Conservation (phyloP, 2,888 invertebrate genomes). For the Stratiomys singularior region DNA sequence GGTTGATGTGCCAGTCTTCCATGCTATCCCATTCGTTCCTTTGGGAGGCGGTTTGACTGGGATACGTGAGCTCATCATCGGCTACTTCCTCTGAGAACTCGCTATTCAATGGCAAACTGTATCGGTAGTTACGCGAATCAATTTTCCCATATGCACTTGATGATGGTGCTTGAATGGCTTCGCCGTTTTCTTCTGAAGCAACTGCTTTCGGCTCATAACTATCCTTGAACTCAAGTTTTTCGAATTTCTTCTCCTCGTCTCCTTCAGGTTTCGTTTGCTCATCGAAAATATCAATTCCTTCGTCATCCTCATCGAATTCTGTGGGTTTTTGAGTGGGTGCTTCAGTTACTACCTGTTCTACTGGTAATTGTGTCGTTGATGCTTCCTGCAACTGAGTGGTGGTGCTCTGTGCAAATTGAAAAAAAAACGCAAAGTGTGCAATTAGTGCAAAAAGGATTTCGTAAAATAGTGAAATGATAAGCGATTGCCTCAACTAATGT, state of each 20-base stretch:
- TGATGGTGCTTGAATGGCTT: not conserved
- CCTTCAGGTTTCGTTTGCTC: constrained; percentile 46
- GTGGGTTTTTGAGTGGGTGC: not conserved
- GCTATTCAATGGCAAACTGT: constrained; percentile 2
- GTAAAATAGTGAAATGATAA: too few species aligned
- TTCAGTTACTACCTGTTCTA: not conserved
- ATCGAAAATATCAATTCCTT: not conserved
- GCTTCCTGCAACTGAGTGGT: constrained; percentile 28
- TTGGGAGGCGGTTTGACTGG: constrained; percentile 56
- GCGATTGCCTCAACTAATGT: too few species aligned
- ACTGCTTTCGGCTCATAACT: not conserved
- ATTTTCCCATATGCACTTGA: not conserved
- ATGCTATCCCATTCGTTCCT: constrained; percentile 53
- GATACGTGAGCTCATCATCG: not conserved
- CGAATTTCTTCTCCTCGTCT: constrained; percentile 5
- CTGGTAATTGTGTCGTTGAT: not conserved
- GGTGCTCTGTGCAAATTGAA: constrained; percentile 35
- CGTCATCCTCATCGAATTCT: constrained; percentile 36
- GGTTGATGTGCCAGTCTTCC: constrained; percentile 31
- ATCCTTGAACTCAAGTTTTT: constrained; percentile 2
- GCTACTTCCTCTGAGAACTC: constrained; percentile 36
- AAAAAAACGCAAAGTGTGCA: not conserved
- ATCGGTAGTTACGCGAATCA: not conserved
- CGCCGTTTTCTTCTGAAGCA: not conserved
- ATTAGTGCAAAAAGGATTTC: not conserved